phyloP scores from a whole-genome alignment of 2,113 vertebrate genomes.

The Verasper variegatus region DNA sequence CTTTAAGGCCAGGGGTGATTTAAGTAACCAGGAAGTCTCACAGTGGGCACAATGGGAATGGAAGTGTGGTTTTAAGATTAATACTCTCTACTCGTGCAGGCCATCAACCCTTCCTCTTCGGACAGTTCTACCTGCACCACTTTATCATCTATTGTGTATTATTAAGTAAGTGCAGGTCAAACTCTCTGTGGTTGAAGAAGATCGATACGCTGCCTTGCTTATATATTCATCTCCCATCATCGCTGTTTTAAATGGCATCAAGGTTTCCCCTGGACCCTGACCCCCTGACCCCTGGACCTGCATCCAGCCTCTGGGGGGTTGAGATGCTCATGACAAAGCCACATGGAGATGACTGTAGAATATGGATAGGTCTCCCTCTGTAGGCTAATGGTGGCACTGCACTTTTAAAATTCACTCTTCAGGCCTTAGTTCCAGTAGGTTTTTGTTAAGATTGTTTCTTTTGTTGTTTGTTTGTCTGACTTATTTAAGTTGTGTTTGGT shows the following conservation, averaged over 20 bases:
- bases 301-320: not conserved
- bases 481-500: not conserved
- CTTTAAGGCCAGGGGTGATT: too few relatives aligned
- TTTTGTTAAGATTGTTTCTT: too few relatives aligned
- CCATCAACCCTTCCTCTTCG: too few relatives aligned
- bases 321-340: too few relatives aligned
- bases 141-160: not conserved
- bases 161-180: not conserved
- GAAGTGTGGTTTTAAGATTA: too few relatives aligned
- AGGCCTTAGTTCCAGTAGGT: too few relatives aligned
- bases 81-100: too few relatives aligned
- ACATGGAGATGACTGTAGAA: not conserved
- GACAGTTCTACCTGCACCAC: not conserved
- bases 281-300: slow-evolving; percentile 31
- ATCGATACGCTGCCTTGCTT: slow-evolving; percentile 7
- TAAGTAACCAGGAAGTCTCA: too few relatives aligned
- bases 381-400: slow-evolving; percentile 35
- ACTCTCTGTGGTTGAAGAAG: not conserved
- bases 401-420: not conserved
- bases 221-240: not conserved
- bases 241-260: not conserved
- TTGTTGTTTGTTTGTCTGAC: not conserved
- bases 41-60: too few relatives aligned
- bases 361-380: slow-evolving; percentile 47
- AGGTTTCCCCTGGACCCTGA: not conserved